Conservation (phyloP, 2,888 invertebrate species). For the Endotricha flammealis region DNA sequence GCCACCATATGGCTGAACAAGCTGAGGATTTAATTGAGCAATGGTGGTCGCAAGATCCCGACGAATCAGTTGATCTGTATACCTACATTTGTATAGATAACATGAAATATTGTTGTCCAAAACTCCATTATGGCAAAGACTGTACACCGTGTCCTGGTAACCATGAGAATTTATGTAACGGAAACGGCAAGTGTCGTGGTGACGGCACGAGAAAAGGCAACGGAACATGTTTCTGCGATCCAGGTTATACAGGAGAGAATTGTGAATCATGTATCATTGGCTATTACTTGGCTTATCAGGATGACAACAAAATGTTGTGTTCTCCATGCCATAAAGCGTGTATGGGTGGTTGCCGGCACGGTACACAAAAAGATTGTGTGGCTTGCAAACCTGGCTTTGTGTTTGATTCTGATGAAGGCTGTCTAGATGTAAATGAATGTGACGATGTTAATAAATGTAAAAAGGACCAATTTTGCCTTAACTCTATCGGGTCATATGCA, state of each 20-base stretch:
- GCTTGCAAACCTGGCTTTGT: constrained; percentile 84
- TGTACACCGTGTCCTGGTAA: constrained; percentile 89
- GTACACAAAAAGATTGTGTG: constrained; percentile 82
- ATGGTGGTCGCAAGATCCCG: constrained; percentile 87
- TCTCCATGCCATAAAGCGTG: constrained; percentile 89
- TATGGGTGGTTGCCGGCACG: constrained; percentile 84
- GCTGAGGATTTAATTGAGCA: constrained; percentile 89
- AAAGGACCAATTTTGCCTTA: constrained; percentile 90
- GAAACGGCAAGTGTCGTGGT: constrained; percentile 89
- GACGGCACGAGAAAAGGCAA: constrained; percentile 95
- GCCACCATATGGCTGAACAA: constrained; percentile 90
- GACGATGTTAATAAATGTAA: constrained; percentile 73
- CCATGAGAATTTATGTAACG: constrained; percentile 85
- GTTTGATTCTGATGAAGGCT: constrained; percentile 85
- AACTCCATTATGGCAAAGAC: constrained; percentile 87
- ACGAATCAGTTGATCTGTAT: constrained; percentile 51
- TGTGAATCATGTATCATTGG: constrained; percentile 89
- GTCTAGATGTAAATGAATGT: constrained; percentile 92
- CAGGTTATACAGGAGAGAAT: constrained; percentile 86
- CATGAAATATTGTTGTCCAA: constrained; percentile 89
- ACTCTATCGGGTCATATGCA: constrained; percentile 89
- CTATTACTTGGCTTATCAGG: constrained; percentile 85
- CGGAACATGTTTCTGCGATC: constrained; percentile 92
- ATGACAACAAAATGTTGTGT: constrained; percentile 85
- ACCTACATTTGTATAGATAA: constrained; percentile 89